Evolutionary conservation across 2,113 vertebrate genomes (phyloP), one percentile per base, ranked within the genome.

Genomic region (Ptilorrhoa leucosticta): DNA sequence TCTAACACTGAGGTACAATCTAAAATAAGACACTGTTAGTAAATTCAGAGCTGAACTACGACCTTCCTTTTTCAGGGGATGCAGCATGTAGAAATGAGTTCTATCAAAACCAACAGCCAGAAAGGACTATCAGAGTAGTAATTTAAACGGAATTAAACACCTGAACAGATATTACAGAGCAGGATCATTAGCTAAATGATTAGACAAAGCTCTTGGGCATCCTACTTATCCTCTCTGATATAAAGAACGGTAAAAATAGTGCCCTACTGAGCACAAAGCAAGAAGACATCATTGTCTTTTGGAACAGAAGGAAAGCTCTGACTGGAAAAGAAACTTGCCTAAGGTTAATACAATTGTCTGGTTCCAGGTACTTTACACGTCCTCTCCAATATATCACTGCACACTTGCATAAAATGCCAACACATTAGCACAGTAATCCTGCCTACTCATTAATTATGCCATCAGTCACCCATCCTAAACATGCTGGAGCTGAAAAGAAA

Each of bases 131-230:
- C 64, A 73, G 64, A 81, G 20, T 48, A 81, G 73, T 44, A 93
- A 95, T 90, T 76, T 80, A 89, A 94, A 86, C 90, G 57, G 90
- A 93, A 96, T 94, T 83, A 89, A 94, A 86, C 71, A 96, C 79
- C 75, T 80, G 88, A 95, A 93, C 33, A 86, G 79, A 90, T 70
- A 94, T 57, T 45, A 83, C 26, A 83, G 82, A 91, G 45, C 40
- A 95, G 83, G 79, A 93, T 91, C 87, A 93, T 96, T 95, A 96
- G 71, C 79, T 73, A 92, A 96, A 88, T 90, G 60, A 95, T 95
- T 71, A 83, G 64, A 68, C n/a, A 85, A 91, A 90, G 42, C 84
- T 91, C 95, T 86, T 72, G 82, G 75, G 75, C 60, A 72, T 71
- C 45, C 75, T 80, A 76, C 78, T 87, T 91, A 87, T 42, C 71